Evolutionary conservation across 2,888 invertebrate species (phyloP), one percentile per base, ranked within the genome.

Genomic region (Ormyrus thymus): DNA sequence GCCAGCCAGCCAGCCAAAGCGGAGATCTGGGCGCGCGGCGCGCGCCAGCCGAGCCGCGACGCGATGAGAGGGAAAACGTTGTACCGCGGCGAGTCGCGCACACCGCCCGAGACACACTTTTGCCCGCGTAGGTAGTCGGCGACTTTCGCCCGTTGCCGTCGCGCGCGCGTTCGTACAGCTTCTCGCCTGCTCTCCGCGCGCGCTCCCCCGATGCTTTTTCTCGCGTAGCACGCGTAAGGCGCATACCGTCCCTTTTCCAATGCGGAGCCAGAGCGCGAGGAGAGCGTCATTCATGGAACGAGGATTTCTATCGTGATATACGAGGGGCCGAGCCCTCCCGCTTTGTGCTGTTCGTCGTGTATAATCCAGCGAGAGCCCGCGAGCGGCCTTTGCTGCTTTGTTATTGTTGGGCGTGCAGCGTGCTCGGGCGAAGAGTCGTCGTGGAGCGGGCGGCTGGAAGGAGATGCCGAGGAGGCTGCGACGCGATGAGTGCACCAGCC

Each of bases 381-480:
- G 29, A 29, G 29, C 29, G 29, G 29, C 3, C 29, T 29, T 29
- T 29, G 29, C 29, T 29, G 29, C 29, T 29, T 29, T 29, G 29
- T 29, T 29, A 4, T 29, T 29, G 29, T 29, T 29, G 29, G 29
- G 29, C 2, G 29, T 29, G 29, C 29, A 29, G 29, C 29, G 29
- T 29, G 29, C 29, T 29, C 29, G 4, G 3, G 46, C 48, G 45
- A 45, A 55, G 51, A 68, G 53, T n/a, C 50, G 15, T 29, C 29
- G 29, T 29, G 29, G 29, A 29, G 29, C 6, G 11, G 13, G 61
- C 11, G 51, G 45, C 59, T 43, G 61, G 65, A 29, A 29, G 29
- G 76, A 77, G 65, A 77, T 77, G 76, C 76, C 73, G 73, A 64
- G 64, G 64, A 73, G 53, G 10, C 61, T 70, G 69, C 56, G 76